phyloP scores from a whole-genome alignment of 2,797 vertebrate genomes.

The Phoebastria nigripes region DNA sequence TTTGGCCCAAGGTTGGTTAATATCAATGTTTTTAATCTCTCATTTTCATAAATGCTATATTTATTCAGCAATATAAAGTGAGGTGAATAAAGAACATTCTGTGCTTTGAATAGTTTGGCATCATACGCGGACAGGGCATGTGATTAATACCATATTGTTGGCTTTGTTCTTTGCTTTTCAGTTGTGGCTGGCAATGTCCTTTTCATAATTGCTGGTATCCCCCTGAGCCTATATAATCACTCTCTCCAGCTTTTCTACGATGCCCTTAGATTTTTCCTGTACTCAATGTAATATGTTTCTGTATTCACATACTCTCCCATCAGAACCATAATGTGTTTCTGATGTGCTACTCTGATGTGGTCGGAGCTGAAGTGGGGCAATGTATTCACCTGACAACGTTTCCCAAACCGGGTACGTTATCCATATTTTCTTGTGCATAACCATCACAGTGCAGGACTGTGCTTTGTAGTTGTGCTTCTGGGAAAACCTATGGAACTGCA shows the following conservation, averaged over 20 bases:
- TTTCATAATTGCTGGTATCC: constrained; percentile 46
- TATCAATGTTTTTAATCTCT: constrained; percentile 61
- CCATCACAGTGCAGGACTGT: background rate
- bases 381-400: background rate
- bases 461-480: background rate
- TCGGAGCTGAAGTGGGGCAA: background rate
- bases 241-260: background rate
- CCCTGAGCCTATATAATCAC: constrained; percentile 31
- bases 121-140: constrained; percentile 3
- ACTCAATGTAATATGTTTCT: background rate
- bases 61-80: constrained; percentile 39
- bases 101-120: constrained; percentile 62
- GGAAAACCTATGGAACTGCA: background rate
- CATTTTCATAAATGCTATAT: constrained; percentile 40
- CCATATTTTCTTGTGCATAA: background rate
- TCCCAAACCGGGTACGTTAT: background rate
- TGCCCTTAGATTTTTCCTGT: constrained; percentile 22
- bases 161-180: constrained; percentile 66
- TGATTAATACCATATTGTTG: constrained; percentile 70
- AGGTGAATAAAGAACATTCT: constrained; percentile 61
- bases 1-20: constrained; percentile 44
- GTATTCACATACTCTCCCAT: background rate
- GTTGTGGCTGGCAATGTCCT: constrained; percentile 48
- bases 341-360: background rate
- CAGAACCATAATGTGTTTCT: constrained; percentile 1